Conservation (phyloP, 1,140 invertebrate species). For the Acyrthosiphon pisum region DNA sequence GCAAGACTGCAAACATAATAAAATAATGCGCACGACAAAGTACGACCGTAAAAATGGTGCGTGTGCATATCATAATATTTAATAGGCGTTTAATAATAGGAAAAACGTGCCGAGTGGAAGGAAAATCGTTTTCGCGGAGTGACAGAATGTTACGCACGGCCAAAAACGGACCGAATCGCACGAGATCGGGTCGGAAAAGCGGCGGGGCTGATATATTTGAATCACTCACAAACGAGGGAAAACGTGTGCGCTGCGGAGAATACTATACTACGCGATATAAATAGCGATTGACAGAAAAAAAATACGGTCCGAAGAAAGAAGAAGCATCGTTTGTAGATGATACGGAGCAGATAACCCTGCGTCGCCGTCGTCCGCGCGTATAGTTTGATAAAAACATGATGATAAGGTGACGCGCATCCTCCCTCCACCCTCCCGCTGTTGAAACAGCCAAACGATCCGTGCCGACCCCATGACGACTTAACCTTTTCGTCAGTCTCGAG, state of each 20-base stretch:
- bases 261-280: not conserved
- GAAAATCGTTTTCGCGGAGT: too few relatives aligned
- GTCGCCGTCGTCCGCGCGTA: not conserved
- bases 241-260: not conserved
- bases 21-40: not conserved
- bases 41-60: not conserved
- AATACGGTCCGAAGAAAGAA: not conserved
- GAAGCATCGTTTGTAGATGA: slow-evolving; percentile 17
- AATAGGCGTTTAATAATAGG: not conserved
- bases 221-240: not conserved
- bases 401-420: not conserved
- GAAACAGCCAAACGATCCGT: slow-evolving; percentile 24
- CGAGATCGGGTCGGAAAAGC: not conserved
- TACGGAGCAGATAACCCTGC: not conserved
- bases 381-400: slow-evolving; percentile 7
- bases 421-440: not conserved
- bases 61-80: not conserved
- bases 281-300: not conserved
- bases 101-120: not conserved
- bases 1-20: not conserved
- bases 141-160: too few relatives aligned
- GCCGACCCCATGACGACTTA: slow-evolving; percentile 30
- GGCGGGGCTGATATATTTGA: not conserved
- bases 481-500: slow-evolving; percentile 43
- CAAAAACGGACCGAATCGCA: not conserved